These are phyloP conservation scores for Lycocorax pyrrhopterus DNA, from an alignment of 2,113 vertebrate genomes.

Conservation along the genomic window DNA sequence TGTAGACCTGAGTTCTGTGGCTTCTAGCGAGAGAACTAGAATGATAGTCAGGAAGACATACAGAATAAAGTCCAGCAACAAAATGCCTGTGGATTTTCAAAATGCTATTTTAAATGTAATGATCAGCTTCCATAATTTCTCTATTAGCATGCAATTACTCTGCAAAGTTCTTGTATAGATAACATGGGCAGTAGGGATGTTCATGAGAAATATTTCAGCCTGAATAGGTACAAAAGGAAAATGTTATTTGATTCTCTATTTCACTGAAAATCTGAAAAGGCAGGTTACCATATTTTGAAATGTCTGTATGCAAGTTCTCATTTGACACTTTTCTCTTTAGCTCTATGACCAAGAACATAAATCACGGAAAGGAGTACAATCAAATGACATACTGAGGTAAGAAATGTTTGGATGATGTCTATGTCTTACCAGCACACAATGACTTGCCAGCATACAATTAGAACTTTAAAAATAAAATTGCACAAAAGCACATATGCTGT, in stretches of 20 bases:
- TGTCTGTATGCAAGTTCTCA: not conserved
- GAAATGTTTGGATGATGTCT: not conserved
- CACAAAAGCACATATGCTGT: not conserved
- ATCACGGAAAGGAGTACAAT: not conserved
- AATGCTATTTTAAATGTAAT: not conserved
- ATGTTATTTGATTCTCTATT: not conserved
- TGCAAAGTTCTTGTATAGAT: not conserved
- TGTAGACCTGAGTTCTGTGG: not conserved
- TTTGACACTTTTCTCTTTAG: not conserved
- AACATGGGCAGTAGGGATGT: not conserved
- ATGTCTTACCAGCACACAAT: not conserved
- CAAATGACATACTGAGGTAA: not conserved
- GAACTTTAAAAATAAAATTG: slow-evolving; percentile 11
- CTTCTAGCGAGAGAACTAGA: not conserved
- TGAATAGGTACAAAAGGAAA: not conserved
- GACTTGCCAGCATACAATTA: slow-evolving; percentile 15
- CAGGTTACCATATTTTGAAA: not conserved
- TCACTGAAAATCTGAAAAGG: not conserved
- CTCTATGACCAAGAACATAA: not conserved
- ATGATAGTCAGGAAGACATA: not conserved
- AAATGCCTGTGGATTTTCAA: not conserved
- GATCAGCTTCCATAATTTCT: not conserved
- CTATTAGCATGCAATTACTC: not conserved
- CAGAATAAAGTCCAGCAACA: not conserved
- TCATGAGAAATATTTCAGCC: not conserved